A percentile compares a stretch with the other conserved stretches of the same genome.
phyloP scores from a whole-genome alignment of 2,113 vertebrate genomes.

The Carassius auratus region DNA sequence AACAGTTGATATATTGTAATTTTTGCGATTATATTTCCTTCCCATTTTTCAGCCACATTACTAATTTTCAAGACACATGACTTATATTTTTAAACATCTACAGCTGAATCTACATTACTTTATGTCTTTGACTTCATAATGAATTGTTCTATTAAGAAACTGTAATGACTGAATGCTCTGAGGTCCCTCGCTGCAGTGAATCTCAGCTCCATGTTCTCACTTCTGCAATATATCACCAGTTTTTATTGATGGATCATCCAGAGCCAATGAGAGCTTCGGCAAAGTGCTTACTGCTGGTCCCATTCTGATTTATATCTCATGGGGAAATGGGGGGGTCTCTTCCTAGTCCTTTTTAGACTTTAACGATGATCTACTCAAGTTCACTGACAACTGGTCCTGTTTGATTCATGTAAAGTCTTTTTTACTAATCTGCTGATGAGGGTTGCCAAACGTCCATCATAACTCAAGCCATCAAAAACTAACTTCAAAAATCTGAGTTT shows the following conservation, averaged over 20 bases:
- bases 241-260: constrained; percentile 11
- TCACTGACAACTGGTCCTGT: background rate
- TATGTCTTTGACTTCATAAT: background rate
- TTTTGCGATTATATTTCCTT: background rate
- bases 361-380: constrained; percentile 33
- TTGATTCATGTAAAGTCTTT: background rate
- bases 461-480: background rate
- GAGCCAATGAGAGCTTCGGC: constrained; percentile 15
- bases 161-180: background rate
- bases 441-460: background rate
- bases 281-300: background rate
- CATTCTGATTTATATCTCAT: constrained; percentile 12
- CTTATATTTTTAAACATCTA: background rate
- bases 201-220: background rate
- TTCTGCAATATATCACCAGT: background rate
- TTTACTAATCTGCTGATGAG: constrained; percentile 2
- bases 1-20: no score
- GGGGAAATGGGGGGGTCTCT: background rate
- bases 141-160: background rate
- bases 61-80: background rate
- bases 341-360: constrained; percentile 1
- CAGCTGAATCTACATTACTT: background rate
- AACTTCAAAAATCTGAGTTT: background rate
- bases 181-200: background rate
- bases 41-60: background rate